These are phyloP conservation scores for Acomys russatus DNA, from an alignment of 2,797 vertebrate genomes.

Conservation along the genomic window DNA sequence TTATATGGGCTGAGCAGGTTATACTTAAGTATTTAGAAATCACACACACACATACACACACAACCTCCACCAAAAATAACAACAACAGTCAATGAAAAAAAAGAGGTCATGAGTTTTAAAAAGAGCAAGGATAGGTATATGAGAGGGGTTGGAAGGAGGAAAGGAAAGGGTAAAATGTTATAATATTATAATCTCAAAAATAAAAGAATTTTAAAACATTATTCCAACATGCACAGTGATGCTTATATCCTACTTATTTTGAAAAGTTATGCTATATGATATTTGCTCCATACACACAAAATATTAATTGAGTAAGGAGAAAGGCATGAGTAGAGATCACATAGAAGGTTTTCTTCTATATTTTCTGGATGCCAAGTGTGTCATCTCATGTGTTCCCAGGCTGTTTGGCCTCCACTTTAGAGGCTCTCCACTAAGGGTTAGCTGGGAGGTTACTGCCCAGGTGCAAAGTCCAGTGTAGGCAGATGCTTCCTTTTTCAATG, in stretches of 20 bases:
- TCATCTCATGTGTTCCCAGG: not conserved
- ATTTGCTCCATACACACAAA: not conserved
- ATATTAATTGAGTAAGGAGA: not conserved
- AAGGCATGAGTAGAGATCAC: not conserved
- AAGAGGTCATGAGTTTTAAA: not conserved
- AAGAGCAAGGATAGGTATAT: not conserved
- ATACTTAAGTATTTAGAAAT: not conserved
- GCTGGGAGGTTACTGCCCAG: not conserved
- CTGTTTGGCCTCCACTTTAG: not conserved
- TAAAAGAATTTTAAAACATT: not conserved
- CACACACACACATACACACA: not conserved
- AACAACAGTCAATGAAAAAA: not conserved
- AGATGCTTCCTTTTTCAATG: not conserved
- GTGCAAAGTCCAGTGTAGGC: not conserved
- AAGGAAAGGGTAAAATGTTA: not conserved
- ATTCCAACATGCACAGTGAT: not conserved
- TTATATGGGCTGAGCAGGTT: not conserved
- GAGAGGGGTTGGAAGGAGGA: not conserved
- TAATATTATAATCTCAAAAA: not conserved
- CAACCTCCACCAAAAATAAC: not conserved
- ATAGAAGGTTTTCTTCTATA: not conserved
- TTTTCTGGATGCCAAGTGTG: not conserved
- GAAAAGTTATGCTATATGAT: not conserved
- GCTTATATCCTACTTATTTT: not conserved
- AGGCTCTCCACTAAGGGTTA: not conserved